Conservation (phyloP, 2,797 vertebrate genomes). For the Myiotriccus ornatus region DNA sequence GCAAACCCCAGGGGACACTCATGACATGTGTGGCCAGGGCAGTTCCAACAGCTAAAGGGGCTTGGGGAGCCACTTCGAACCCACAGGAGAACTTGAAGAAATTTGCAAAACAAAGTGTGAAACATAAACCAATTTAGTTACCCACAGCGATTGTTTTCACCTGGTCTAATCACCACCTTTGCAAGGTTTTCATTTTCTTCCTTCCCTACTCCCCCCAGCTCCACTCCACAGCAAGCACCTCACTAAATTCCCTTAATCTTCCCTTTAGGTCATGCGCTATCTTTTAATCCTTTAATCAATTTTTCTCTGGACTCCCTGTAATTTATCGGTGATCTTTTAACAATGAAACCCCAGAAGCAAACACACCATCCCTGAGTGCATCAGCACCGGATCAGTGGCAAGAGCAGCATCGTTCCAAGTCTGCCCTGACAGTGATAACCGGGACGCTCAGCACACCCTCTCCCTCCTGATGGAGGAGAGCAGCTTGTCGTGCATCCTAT, state of each 20-base stretch:
- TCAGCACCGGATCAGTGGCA: neutral
- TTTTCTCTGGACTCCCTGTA: neutral
- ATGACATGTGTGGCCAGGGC: fast-evolving
- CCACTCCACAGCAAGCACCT: neutral
- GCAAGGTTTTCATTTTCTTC: neutral
- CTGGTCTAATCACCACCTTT: neutral
- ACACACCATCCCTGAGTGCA: neutral
- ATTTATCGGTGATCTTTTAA: conserved; percentile 28
- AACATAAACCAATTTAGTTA: neutral
- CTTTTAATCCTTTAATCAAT: conserved; percentile 53
- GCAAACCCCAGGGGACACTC: neutral
- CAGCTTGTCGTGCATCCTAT: neutral
- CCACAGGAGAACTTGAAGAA: fast-evolving
- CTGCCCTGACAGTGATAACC: fast-evolving
- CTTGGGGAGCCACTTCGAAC: neutral
- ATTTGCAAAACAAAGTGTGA: neutral
- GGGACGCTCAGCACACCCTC: neutral
- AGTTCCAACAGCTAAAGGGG: neutral
- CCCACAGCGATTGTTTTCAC: neutral
- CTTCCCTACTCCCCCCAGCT: neutral
- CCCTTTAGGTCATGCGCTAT: neutral
- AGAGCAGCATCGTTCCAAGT: fast-evolving
- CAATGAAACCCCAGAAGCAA: neutral
- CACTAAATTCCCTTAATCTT: conserved; percentile 23
- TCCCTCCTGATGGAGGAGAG: neutral